Conservation (phyloP, 2,888 invertebrate genomes). For the Sarcophaga subvicina region DNA sequence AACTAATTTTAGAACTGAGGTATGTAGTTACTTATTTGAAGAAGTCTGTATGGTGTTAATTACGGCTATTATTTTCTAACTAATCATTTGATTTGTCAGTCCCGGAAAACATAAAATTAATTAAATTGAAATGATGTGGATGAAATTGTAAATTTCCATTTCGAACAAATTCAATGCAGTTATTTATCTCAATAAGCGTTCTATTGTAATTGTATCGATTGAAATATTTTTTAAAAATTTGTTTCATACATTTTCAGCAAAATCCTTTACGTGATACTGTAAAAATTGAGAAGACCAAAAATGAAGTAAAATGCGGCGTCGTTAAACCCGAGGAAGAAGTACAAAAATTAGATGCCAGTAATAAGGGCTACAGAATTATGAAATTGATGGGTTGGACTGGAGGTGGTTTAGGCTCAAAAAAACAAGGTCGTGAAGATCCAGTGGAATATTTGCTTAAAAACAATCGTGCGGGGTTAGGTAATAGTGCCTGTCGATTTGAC, state of each 20-base stretch:
- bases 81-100: too few relatives aligned
- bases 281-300: conserved; percentile 76
- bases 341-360: conserved; percentile 76
- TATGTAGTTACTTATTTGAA: too few relatives aligned
- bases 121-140: too few relatives aligned
- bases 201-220: neutral
- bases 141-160: too few relatives aligned
- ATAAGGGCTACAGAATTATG: conserved; percentile 84
- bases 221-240: neutral
- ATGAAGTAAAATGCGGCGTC: conserved; percentile 76
- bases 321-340: conserved; percentile 72
- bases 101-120: too few relatives aligned
- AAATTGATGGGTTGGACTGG: conserved; percentile 89
- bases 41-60: too few relatives aligned
- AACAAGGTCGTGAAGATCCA: conserved; percentile 86
- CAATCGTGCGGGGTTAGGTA: conserved; percentile 79
- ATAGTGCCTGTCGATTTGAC: conserved; percentile 73
- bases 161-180: too few relatives aligned
- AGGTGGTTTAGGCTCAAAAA: conserved; percentile 86
- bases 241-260: conserved; percentile 68
- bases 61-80: too few relatives aligned
- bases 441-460: conserved; percentile 81
- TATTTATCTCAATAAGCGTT: too few relatives aligned
- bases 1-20: too few relatives aligned
- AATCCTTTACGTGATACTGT: conserved; percentile 77